Percentiles rank a stretch among this genome's conserved stretches.
These are phyloP conservation scores for Thymelicus sylvestris DNA, from an alignment of 2,888 invertebrate genomes.

Conservation along the genomic window DNA sequence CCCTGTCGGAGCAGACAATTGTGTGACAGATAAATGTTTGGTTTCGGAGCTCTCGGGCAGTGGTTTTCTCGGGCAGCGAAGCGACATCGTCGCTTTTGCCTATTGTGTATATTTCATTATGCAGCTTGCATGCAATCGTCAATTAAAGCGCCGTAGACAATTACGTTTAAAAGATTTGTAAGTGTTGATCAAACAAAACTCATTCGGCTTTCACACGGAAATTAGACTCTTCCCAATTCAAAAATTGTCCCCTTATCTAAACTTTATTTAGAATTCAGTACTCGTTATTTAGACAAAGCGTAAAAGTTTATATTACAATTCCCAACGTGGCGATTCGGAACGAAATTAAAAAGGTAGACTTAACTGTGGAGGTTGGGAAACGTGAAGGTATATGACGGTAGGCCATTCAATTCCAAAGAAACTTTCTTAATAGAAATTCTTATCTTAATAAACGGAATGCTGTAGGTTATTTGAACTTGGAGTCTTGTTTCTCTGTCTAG, in stretches of 20 bases:
- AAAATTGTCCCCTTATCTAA: conserved; percentile 32
- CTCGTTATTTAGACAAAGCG: conserved; percentile 37
- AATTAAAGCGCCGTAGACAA: no score
- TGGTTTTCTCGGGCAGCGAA: no score
- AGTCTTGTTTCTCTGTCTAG: conserved; percentile 56
- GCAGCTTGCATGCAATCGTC: no score
- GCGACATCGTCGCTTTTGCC: no score
- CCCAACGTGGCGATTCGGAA: conserved; percentile 29
- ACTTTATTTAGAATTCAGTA: conserved; percentile 37
- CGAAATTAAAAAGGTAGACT: conserved; percentile 35
- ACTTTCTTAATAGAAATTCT: conserved; percentile 72
- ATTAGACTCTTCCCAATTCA: conserved; percentile 27
- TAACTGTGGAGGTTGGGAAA: conserved; percentile 15
- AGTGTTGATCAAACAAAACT: conserved; percentile 7
- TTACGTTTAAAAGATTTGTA: neutral
- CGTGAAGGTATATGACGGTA: conserved; percentile 38
- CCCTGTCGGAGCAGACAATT: no score
- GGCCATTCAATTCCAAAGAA: conserved; percentile 51
- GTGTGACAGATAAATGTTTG: no score
- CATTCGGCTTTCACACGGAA: conserved; percentile 8
- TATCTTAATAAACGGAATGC: conserved; percentile 58
- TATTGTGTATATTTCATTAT: no score
- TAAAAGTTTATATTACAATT: conserved; percentile 36
- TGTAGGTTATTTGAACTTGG: conserved; percentile 62
- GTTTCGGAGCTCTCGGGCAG: no score